Percentiles rank a stretch among this genome's conserved stretches.
These are phyloP conservation scores for Papilio machaon DNA, from an alignment of 1,140 invertebrate genomes.

Conservation along the genomic window DNA sequence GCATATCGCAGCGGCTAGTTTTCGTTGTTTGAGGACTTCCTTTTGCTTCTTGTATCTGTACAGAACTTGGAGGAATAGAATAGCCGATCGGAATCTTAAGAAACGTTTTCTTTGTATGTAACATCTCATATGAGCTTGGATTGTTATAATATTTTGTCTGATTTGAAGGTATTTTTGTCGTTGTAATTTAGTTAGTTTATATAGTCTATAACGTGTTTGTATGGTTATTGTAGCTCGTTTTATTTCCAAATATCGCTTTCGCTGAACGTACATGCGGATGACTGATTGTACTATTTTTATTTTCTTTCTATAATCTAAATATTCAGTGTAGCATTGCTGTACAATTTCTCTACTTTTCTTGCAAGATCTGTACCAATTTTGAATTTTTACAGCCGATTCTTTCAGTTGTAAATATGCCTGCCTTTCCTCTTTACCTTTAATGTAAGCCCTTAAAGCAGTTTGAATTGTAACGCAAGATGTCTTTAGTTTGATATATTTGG, in stretches of 20 bases:
- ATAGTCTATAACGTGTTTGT: constrained; percentile 66
- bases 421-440: constrained; percentile 57
- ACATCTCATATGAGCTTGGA: constrained; percentile 67
- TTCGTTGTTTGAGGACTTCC: constrained; percentile 53
- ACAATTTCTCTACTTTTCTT: constrained; percentile 55
- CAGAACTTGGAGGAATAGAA: constrained; percentile 63
- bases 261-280: constrained; percentile 61
- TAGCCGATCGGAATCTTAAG: constrained; percentile 52
- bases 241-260: constrained; percentile 57
- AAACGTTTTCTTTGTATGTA: constrained; percentile 64
- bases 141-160: constrained; percentile 57
- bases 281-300: constrained; percentile 55
- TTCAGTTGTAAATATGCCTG: constrained; percentile 57
- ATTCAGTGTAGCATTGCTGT: constrained; percentile 60
- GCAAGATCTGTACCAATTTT: constrained; percentile 73
- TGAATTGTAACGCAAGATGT: constrained; percentile 63
- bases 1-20: constrained; percentile 80
- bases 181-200: constrained; percentile 49
- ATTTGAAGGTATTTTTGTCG: constrained; percentile 60
- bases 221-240: constrained; percentile 58
- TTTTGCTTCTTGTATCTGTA: constrained; percentile 63
- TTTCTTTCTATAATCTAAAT: constrained; percentile 55
- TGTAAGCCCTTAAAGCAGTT: constrained; percentile 63
- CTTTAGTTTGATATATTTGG: constrained; percentile 58
- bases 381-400: constrained; percentile 67